Percentiles rank a stretch among this genome's conserved stretches.
Evolutionary conservation across 2,888 invertebrate genomes (phyloP).

Genomic region (Antheraea yamamai): DNA sequence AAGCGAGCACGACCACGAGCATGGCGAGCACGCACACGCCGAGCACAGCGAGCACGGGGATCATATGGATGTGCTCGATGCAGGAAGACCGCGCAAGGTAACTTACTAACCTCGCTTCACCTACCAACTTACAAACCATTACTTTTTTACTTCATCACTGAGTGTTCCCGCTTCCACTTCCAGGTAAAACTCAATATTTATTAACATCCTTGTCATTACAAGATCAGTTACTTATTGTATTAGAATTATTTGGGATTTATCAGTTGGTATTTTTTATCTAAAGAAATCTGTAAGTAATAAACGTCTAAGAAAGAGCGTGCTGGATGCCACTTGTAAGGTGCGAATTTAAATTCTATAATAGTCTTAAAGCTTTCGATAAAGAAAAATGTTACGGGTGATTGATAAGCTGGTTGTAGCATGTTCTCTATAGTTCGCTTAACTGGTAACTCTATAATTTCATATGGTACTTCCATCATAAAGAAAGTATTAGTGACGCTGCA

Average conservation of each 20-base stretch:
- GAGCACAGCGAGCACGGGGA: conserved; percentile 50
- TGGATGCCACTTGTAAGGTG: not conserved
- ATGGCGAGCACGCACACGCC: conserved; percentile 45
- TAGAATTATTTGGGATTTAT: not conserved
- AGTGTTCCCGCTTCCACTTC: not conserved
- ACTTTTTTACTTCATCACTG: not conserved
- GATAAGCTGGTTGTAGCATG: not conserved
- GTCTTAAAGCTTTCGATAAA: not conserved
- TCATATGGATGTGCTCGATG: conserved; percentile 57
- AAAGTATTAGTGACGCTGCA: no score
- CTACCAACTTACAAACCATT: not conserved
- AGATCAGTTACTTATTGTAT: not conserved
- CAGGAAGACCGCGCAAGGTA: conserved; percentile 74
- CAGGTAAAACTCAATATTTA: not conserved
- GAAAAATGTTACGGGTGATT: not conserved
- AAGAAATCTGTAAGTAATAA: not conserved
- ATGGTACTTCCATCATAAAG: no score
- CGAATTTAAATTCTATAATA: not conserved
- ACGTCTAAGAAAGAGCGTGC: not conserved
- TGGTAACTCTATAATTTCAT: not conserved
- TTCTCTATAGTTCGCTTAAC: not conserved
- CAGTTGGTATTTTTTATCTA: not conserved
- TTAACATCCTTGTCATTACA: not conserved
- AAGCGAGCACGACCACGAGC: conserved; percentile 50
- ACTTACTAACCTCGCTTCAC: conserved; percentile 44